Evolutionary conservation across 1,140 invertebrate genomes (phyloP), one percentile per base, ranked within the genome.

Genomic region (Drosophila pseudoananassae): DNA sequence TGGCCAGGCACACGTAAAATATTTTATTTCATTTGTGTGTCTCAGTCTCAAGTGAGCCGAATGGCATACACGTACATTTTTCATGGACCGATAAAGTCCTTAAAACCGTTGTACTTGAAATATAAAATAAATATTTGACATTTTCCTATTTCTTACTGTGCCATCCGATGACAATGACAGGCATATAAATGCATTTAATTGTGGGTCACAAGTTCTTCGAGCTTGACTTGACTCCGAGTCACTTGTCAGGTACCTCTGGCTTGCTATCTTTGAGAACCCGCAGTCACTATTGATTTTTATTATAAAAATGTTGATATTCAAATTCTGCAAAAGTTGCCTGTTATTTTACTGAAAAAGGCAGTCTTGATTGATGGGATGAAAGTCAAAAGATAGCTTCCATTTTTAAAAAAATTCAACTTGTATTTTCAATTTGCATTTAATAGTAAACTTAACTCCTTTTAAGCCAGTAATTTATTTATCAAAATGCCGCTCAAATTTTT

Each of bases 141-240:
- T 79, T 88, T 83, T 80, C 56, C 57, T 50, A 81, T 71, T 63
- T 76, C 60, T 10, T 55, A n/a, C 46, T 52, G 52, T 63, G 65
- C 53, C 54, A 51, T 63, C 63, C 53, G 75, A 76, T 79, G 84
- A 88, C 79, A 87, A 55, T 73, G 83, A 79, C 83, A 88, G 83
- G 78, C 79, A 63, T 76, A 78, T 84, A 87, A 87, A 89, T 69
- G 76, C 83, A 76, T 83, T 88, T 88, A 88, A 87, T 88, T 87
- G 83, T 78, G 55, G 60, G 47, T 81, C 66, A 70, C 63, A 69
- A 36, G 66, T 56, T 56, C 29, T 36, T 47, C 15, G 38, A n/a
- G 25, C 2, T 45, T 64, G 63, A 51, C 63, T 64, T 65, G 61
- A 31, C 57, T 43, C 15, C 14, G 20, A 65, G 43, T 61, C 33